Evolutionary conservation across 1,140 invertebrate species (phyloP), one percentile per base, ranked within the genome.

Genomic region (Drosophila takahashii): DNA sequence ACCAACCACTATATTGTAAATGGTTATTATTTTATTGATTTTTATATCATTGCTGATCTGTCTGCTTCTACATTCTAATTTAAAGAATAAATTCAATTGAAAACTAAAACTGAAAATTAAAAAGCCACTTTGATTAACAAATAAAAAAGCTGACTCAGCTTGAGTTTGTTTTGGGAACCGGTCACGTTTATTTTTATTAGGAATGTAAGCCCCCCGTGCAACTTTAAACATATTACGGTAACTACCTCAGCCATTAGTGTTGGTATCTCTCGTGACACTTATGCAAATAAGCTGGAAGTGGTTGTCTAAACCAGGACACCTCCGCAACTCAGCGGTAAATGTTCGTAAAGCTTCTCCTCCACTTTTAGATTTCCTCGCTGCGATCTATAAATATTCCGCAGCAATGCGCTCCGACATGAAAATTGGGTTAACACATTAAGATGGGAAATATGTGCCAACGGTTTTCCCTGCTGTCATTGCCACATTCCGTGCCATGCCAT

Each of bases 351-450:
- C 48, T 39, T 58, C 41, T n/a, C 37, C 16, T 9, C 16, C 16
- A 27, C 48, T 34, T 34, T 16, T 51, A 51, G 29, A 34, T 51
- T 34, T 18, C 11, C 29, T 34, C 48, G 29, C 48, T 18, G 29
- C 29, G 29, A 51, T 51, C 48, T 51, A 51, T 51, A 51, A 51
- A 51, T 51, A 51, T 51, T 34, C 44, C 47, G 4, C 44, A 26
- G 61, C 32, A 69, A 76, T 58, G 60, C 79, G 69, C 74, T 81
- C 83, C 83, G 45, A 78, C 79, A 64, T 62, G 79, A 79, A 87
- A 86, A 86, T 87, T 86, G 81, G 81, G 81, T 87, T 86, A 86
- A 83, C 83, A 86, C 81, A 87, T 86, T 86, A 75, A 78, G 74
- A 66, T 74, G 60, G 57, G 36, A 76, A 81, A 81, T 69, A 59